These are phyloP conservation scores for Ypsolopha scabrella DNA, from an alignment of 2,888 invertebrate genomes.

Conservation along the genomic window DNA sequence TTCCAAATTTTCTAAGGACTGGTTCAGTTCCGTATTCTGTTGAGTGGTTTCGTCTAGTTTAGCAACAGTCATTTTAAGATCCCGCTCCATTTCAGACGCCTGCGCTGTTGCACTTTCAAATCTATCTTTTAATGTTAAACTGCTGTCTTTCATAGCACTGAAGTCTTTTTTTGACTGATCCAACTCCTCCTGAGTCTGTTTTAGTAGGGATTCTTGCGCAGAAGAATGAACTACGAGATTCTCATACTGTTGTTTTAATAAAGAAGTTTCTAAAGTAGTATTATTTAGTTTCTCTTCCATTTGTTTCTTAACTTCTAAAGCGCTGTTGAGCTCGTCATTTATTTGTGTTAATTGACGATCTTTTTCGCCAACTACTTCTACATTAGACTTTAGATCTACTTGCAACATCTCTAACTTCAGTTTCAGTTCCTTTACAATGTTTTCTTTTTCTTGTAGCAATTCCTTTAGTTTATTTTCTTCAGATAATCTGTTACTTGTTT, in stretches of 20 bases:
- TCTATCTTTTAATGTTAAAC: too few relatives aligned
- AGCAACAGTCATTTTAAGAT: constrained; percentile 28
- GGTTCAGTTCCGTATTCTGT: constrained; percentile 28
- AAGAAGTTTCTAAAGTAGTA: constrained; percentile 35
- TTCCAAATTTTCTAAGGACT: constrained; percentile 40
- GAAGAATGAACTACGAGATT: constrained; percentile 47
- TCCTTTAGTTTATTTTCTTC: constrained; percentile 34
- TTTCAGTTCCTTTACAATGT: constrained; percentile 42
- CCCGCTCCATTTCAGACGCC: too few relatives aligned
- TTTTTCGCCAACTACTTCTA: constrained; percentile 55
- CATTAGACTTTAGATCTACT: constrained; percentile 56
- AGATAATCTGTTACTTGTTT: constrained; percentile 32
- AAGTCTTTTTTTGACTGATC: constrained; percentile 44
- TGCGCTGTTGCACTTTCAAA: too few relatives aligned
- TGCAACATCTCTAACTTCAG: constrained; percentile 56
- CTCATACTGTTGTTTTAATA: constrained; percentile 54
- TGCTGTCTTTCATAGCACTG: constrained; percentile 16
- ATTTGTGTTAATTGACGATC: constrained; percentile 53
- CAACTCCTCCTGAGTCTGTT: constrained; percentile 31
- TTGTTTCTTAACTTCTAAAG: constrained; percentile 48
- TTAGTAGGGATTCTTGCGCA: constrained; percentile 49
- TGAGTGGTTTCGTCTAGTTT: constrained; percentile 33
- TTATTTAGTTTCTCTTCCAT: constrained; percentile 60
- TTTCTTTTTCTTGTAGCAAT: constrained; percentile 46
- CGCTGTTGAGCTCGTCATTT: constrained; percentile 45